Evolutionary conservation across 2,888 invertebrate species (phyloP).

Genomic region (Heliconius sara): DNA sequence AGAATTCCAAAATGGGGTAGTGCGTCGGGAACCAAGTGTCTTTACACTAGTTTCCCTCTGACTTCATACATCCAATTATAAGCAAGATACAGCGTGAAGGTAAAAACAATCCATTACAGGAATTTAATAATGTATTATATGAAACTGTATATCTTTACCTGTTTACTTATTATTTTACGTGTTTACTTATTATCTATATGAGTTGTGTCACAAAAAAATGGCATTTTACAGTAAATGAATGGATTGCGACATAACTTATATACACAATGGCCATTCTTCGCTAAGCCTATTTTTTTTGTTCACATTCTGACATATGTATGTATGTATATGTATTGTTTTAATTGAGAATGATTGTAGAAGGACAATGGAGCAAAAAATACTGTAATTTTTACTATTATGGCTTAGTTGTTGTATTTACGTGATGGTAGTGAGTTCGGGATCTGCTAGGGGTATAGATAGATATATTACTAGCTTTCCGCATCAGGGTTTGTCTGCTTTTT

Average conservation of each 20-base stretch:
- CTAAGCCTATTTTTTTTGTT: constrained; percentile 5
- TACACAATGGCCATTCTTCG: constrained; percentile 31
- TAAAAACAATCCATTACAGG: neutral
- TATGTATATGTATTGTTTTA: constrained; percentile 3
- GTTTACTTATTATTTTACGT: neutral
- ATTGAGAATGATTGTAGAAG: constrained; percentile 1
- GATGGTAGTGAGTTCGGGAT: neutral
- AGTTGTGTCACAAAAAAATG: constrained; percentile 24
- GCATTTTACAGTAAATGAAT: constrained; percentile 31
- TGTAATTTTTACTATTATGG: neutral
- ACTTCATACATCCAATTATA: neutral
- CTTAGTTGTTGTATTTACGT: neutral
- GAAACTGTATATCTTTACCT: neutral
- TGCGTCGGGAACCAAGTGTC: neutral
- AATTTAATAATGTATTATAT: neutral
- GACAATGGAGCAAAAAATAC: constrained; percentile 5
- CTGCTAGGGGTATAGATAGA: too few relatives aligned
- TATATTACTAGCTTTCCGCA: too few relatives aligned
- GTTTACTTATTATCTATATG: neutral
- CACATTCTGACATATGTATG: constrained; percentile 5
- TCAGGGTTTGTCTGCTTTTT: too few relatives aligned
- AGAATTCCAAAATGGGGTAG: neutral
- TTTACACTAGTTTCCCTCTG: neutral
- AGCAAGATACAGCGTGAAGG: neutral
- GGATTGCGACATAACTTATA: constrained; percentile 39